phyloP scores from a whole-genome alignment of 2,113 vertebrate species.

The Raja brachyura region DNA sequence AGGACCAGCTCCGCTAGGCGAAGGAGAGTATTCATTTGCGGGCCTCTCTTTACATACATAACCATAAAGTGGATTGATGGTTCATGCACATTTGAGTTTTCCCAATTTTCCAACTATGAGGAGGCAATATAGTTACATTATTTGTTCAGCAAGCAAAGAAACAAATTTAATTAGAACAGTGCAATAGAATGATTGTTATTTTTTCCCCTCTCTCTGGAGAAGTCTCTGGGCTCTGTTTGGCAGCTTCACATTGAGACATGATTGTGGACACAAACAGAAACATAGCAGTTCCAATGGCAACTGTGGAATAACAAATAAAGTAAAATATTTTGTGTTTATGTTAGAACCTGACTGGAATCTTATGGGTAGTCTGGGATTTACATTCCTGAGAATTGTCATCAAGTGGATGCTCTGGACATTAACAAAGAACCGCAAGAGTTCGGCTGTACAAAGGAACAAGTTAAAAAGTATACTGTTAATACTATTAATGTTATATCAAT shows the following conservation, averaged over 20 bases:
- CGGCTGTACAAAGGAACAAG: not conserved
- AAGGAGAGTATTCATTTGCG: not conserved
- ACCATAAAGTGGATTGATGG: not conserved
- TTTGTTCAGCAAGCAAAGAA: not conserved
- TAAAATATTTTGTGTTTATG: not conserved
- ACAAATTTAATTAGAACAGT: not conserved
- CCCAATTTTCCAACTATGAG: not conserved
- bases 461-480: not conserved
- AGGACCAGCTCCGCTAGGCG: no score
- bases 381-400: not conserved
- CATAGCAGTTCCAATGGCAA: not conserved
- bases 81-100: not conserved
- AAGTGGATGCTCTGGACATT: not conserved
- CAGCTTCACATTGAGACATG: not conserved
- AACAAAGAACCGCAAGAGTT: not conserved
- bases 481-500: not conserved
- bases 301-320: slow-evolving; percentile 7
- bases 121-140: not conserved
- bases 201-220: not conserved
- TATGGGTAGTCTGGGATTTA: not conserved
- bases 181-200: not conserved
- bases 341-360: not conserved
- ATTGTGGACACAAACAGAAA: not conserved
- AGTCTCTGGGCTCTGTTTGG: not conserved
- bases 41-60: not conserved